Base-by-base conservation (phyloP, 1,140 invertebrate genomes). In the Cotesia vestalis region DNA sequence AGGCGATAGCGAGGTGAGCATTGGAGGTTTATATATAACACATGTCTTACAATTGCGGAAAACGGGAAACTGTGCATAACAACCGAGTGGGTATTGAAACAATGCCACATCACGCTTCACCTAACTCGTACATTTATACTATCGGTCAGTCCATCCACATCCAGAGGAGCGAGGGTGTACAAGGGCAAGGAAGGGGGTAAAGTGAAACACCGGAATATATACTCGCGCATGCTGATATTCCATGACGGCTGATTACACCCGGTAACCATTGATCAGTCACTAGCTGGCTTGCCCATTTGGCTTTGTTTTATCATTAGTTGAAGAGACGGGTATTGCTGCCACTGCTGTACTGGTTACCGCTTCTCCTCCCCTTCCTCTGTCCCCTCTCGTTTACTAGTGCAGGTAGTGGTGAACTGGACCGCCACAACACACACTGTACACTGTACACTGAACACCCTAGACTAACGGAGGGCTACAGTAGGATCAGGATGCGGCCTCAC, bases 211-310 rank as follows among this genome's bases (percentile, higher is more conserved):
- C 46, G 62, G 36, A 64, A 66, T 70, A 73, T 69, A 66, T 70
- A 59, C 60, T 17, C 40, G 38, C 38, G 55, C 38, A 67, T 66
- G 55, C 40, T 70, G 73, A 75, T 71, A 68, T 66, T 73, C 73
- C 69, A 76, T 75, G 71, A 76, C 66, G 77, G 69, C 79, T 79
- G 78, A 80, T 78, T 78, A 76, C 77, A 76, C 76, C 72, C 57
- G 72, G 78, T 64, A 61, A 74, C 75, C 78, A 80, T 79, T 77
- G 76, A 72, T 79, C 79, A 75, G 71, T 78, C 71, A 66, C 69
- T 64, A 69, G 40, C 40, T 46, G 40, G 40, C 62, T 66, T 69
- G 75, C 70, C 71, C 73, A 66, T 72, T 78, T 76, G 79, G 73
- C 76, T 79, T 80, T 80, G 79, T 80, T 79, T 77, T 75, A 76